Base-by-base conservation (phyloP, 2,888 invertebrate species). In the Epicampocera succincta region DNA sequence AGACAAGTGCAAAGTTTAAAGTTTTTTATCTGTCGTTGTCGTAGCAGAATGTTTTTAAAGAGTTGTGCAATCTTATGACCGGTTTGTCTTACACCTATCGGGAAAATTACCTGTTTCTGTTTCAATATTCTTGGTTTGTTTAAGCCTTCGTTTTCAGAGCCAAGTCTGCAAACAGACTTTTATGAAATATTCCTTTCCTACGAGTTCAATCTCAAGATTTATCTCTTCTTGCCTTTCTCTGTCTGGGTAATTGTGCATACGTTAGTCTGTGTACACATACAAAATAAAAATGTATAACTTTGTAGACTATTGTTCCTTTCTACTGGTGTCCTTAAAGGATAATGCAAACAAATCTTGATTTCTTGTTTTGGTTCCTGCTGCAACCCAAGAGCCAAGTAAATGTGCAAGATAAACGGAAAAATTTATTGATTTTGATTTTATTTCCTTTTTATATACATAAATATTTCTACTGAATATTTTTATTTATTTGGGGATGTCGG, bases 291-390 rank as follows among this genome's bases (percentile, higher is more conserved):
- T 33, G 8, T 50, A 21, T 25, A 40, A 33, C 17, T 58, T 58
- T 58, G 17, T 11, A 56, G 17, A 54, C 44, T 44, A 66, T 58
- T 40, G 63, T 50, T 33, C 15, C 40, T 33, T 73, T 58, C n/a
- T 46, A n/a, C 9, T 46, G 29, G 38, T 71, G 42, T 71, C 63
- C 63, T 77, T 71, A 42, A 71, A 77, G 69, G 44, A 69, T 56
- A 71, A 77, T 40, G 63, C 77, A 71, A 77, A 71, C 63, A 77
- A 69, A 77, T 77, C 69, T 69, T 77, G 60, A 38, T 61, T 44
- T 69, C 38, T 63, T 54, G 11, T 21, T 61, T 74, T 29, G 54
- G 54, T 46, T 40, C 21, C 46, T 68, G 63, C 2, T 38, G 11
- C 56, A 25, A 25, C 46, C 13, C 8, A 2, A 75, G 42, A 56